A percentile compares a stretch with the other conserved stretches of the same genome.
These are phyloP conservation scores for Heliconius ethilla DNA, from an alignment of 2,888 invertebrate genomes.

Conservation along the genomic window DNA sequence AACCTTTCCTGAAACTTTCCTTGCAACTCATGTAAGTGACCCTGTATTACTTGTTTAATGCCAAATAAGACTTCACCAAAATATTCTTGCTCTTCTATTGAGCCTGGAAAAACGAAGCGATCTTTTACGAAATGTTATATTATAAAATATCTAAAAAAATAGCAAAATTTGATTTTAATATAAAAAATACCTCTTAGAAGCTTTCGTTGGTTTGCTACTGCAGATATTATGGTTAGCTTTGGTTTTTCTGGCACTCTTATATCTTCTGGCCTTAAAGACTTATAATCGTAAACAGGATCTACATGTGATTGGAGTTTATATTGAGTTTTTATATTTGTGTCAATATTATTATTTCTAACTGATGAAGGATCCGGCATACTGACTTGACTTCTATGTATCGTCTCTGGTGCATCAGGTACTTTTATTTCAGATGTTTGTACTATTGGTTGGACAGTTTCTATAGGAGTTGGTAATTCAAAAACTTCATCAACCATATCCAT, in stretches of 20 bases:
- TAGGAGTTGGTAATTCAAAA: conserved; percentile 64
- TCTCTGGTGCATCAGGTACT: conserved; percentile 48
- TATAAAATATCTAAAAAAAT: background rate
- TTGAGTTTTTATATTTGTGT: conserved; percentile 61
- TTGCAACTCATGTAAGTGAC: conserved; percentile 86
- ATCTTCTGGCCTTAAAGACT: conserved; percentile 75
- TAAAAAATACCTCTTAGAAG: conserved; percentile 76
- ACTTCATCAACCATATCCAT: conserved; percentile 63
- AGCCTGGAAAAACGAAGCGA: conserved; percentile 70
- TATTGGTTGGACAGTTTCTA: conserved; percentile 43
- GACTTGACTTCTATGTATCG: conserved; percentile 49
- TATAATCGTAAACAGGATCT: conserved; percentile 67
- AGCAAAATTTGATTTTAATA: background rate
- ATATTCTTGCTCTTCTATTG: conserved; percentile 89
- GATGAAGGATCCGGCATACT: conserved; percentile 50
- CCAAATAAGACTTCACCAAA: conserved; percentile 90
- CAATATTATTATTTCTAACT: conserved; percentile 51
- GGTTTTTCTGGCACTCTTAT: conserved; percentile 82
- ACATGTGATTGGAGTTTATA: conserved; percentile 61
- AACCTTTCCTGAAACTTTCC: conserved; percentile 85
- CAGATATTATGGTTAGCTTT: conserved; percentile 80
- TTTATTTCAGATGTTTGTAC: conserved; percentile 51
- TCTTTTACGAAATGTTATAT: conserved; percentile 12
- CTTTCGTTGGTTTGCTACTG: conserved; percentile 83
- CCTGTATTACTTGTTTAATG: conserved; percentile 91